These are phyloP conservation scores for Patella vulgata DNA, from an alignment of 1,140 invertebrate species.

Conservation along the genomic window DNA sequence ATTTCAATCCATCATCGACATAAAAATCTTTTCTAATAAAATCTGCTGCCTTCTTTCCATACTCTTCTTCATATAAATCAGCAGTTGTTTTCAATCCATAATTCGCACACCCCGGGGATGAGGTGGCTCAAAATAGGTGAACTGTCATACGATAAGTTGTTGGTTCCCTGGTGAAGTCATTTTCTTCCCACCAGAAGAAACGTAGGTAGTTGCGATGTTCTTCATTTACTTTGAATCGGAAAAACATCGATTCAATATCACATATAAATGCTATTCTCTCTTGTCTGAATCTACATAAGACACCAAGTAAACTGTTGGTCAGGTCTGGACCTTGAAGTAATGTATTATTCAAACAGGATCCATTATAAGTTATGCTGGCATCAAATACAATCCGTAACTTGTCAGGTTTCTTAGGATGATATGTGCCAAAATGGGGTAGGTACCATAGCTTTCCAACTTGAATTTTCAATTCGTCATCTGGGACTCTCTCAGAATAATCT, in stretches of 20 bases:
- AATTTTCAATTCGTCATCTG: slow-evolving; percentile 1
- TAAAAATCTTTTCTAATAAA: slow-evolving; percentile 38
- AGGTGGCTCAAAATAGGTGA: slow-evolving; percentile 33
- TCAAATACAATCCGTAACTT: slow-evolving; percentile 34
- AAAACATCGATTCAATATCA: slow-evolving; percentile 51
- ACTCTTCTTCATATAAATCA: slow-evolving; percentile 19
- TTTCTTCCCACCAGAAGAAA: slow-evolving; percentile 40
- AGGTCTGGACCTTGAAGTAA: slow-evolving; percentile 46
- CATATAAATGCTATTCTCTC: slow-evolving; percentile 37
- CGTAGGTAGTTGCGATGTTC: slow-evolving; percentile 27
- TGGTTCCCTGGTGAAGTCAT: slow-evolving; percentile 4
- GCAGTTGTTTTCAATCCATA: slow-evolving; percentile 34
- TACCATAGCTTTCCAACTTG: slow-evolving; percentile 29
- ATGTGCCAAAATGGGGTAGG: slow-evolving; percentile 42
- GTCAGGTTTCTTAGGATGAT: slow-evolving; percentile 28
- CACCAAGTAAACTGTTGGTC: slow-evolving; percentile 35
- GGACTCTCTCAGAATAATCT: slow-evolving; percentile 22
- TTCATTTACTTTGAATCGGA: slow-evolving; percentile 31
- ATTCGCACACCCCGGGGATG: slow-evolving; percentile 33
- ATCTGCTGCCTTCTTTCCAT: too few relatives aligned
- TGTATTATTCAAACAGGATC: slow-evolving; percentile 40
- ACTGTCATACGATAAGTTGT: slow-evolving; percentile 27
- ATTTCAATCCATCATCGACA: slow-evolving; percentile 44
- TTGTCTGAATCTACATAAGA: slow-evolving; percentile 48
- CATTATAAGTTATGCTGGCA: slow-evolving; percentile 30